Conservation (phyloP, 1,140 invertebrate genomes). For the Charaxes varanes region DNA sequence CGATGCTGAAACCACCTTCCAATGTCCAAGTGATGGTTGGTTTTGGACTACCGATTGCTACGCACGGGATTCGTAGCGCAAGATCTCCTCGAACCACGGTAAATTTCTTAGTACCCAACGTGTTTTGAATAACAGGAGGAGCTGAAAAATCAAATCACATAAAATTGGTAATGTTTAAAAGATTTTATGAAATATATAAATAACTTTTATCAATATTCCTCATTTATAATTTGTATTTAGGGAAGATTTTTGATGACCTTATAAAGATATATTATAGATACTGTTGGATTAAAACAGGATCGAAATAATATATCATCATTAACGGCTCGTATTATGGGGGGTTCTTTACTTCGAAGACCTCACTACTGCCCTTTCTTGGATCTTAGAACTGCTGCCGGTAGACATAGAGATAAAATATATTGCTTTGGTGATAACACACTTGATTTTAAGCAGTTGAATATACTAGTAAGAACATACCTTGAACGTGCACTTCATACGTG, state of each 20-base stretch:
- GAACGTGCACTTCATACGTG: conserved; percentile 11
- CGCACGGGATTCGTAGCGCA: conserved; percentile 7
- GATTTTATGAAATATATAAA: no score
- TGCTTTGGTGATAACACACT: not conserved
- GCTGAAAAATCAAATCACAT: conserved; percentile 7
- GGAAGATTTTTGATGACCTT: no score
- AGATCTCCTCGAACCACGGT: conserved; percentile 7
- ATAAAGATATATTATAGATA: no score
- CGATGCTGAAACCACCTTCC: conserved; percentile 1
- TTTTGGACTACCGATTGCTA: conserved; percentile 7
- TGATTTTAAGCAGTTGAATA: not conserved
- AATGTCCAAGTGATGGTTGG: conserved; percentile 8
- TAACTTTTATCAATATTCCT: no score
- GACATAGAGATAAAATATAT: not conserved
- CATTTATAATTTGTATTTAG: no score
- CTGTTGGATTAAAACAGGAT: no score
- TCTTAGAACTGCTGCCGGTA: no score
- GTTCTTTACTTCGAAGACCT: no score
- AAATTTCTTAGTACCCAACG: conserved; percentile 1
- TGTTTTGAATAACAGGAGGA: conserved; percentile 3
- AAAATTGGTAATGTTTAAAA: no score
- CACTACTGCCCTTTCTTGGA: no score
- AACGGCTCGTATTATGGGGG: no score
- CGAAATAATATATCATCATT: no score
- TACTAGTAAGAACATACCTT: conserved; percentile 6